Evolutionary conservation across 2,113 vertebrate genomes (phyloP).

Genomic region (Piprites chloris): DNA sequence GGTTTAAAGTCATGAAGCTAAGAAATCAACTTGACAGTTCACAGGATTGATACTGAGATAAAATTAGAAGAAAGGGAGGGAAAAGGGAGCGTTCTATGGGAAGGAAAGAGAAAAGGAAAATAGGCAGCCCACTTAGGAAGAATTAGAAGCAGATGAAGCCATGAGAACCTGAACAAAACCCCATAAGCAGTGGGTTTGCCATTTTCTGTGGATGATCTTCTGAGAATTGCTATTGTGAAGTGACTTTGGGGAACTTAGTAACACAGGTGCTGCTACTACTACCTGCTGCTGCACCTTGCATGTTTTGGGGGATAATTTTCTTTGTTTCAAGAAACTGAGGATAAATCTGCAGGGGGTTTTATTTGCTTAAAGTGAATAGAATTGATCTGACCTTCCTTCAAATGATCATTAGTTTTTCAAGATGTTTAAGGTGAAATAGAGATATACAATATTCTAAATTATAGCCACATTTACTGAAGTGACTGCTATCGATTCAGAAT

Average conservation of each 20-base stretch:
- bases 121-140: not conserved
- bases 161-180: not conserved
- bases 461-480: not conserved
- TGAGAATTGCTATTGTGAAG: not conserved
- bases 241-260: not conserved
- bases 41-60: not conserved
- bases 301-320: not conserved
- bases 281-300: not conserved
- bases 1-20: not conserved
- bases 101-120: not conserved
- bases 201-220: not conserved
- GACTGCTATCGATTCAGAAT: not conserved
- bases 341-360: accelerated
- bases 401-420: not conserved
- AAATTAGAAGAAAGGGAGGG: not conserved
- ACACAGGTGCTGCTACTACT: not conserved
- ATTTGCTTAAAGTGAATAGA: not conserved
- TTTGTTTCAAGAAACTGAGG: not conserved
- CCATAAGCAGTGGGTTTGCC: not conserved
- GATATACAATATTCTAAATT: not conserved
- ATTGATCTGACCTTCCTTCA: not conserved
- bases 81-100: not conserved
- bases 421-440: not conserved
- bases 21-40: not conserved
- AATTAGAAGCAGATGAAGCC: not conserved